These are phyloP conservation scores for Tetrax tetrax DNA, from an alignment of 2,113 vertebrate genomes.

Conservation along the genomic window DNA sequence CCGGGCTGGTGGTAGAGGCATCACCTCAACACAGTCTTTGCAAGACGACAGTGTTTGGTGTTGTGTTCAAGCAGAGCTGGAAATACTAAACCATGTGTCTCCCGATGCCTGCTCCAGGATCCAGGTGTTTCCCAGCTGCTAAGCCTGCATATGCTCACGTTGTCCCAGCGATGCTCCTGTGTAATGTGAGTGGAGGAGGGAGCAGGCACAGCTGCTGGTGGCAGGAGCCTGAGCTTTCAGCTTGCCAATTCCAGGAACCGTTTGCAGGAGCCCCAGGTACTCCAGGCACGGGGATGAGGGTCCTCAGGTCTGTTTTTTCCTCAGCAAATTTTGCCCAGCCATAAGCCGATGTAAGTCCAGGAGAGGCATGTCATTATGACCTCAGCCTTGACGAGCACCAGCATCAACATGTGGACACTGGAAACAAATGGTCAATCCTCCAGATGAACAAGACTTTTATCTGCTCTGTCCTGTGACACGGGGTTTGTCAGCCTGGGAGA, in stretches of 20 bases:
- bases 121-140: background rate
- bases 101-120: background rate
- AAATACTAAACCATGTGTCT: background rate
- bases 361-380: background rate
- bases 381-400: background rate
- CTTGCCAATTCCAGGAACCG: background rate
- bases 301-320: background rate
- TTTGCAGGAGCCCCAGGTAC: background rate
- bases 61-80: background rate
- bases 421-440: background rate
- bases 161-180: background rate
- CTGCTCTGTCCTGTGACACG: background rate
- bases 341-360: background rate
- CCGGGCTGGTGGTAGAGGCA: no score
- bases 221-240: background rate
- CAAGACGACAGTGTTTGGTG: background rate
- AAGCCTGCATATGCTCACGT: background rate
- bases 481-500: background rate
- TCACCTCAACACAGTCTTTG: background rate
- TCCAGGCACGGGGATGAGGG: rapidly evolving
- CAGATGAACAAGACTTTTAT: background rate
- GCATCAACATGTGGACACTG: background rate
- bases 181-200: background rate
- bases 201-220: background rate
- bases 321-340: background rate